Evolutionary conservation across 2,113 vertebrate genomes (phyloP).

Genomic region (Candoia aspera): DNA sequence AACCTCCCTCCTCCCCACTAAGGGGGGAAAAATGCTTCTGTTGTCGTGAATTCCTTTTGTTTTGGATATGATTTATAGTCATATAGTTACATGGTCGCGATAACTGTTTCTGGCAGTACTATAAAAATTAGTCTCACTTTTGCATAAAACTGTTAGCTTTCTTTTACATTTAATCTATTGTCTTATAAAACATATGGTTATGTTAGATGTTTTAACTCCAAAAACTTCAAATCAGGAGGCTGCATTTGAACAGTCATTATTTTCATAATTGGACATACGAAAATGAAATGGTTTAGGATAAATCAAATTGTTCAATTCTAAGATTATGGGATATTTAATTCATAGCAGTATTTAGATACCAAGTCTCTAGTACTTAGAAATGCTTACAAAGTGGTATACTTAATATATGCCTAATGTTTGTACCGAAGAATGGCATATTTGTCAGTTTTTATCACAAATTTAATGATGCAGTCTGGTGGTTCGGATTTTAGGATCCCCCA

Average conservation of each 20-base stretch:
- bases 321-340: neutral
- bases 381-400: neutral
- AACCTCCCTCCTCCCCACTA: conserved; percentile 44
- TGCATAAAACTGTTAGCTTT: conserved; percentile 49
- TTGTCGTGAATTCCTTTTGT: conserved; percentile 50
- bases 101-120: conserved; percentile 57
- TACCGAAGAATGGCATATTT: neutral
- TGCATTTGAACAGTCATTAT: conserved; percentile 22
- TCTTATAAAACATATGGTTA: conserved; percentile 63
- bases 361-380: neutral
- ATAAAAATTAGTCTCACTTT: conserved; percentile 57
- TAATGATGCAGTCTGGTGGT: neutral
- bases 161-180: conserved; percentile 43
- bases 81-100: conserved; percentile 50
- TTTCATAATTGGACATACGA: neutral
- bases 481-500: neutral
- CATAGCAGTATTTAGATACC: neutral
- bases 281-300: neutral
- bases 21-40: conserved; percentile 45
- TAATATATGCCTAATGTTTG: neutral
- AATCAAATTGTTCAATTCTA: neutral
- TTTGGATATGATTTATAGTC: conserved; percentile 58
- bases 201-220: conserved; percentile 52
- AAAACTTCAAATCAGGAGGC: conserved; percentile 32
- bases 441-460: neutral